Percentiles rank a stretch among this genome's conserved stretches.
phyloP scores from a whole-genome alignment of 2,113 vertebrate genomes.

The Brienomyrus longianalis region DNA sequence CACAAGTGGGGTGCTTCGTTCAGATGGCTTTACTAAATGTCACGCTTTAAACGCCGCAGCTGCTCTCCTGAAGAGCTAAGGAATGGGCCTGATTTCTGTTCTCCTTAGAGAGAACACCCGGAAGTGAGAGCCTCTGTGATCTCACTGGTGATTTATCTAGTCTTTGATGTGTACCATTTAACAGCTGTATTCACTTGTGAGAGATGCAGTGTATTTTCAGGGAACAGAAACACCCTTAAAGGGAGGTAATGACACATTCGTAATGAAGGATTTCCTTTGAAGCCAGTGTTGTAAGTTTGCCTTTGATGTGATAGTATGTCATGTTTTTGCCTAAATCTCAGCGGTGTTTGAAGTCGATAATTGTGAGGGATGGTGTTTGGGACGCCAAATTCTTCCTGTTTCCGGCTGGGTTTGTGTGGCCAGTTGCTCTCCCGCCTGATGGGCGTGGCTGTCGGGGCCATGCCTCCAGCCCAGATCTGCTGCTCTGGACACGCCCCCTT shows the following conservation, averaged over 20 bases:
- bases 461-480: neutral
- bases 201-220: conserved; percentile 6
- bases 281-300: neutral
- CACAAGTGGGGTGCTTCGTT: neutral
- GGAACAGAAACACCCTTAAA: conserved; percentile 3
- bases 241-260: neutral
- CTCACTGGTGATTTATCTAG: neutral
- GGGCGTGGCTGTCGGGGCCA: neutral
- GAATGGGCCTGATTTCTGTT: neutral
- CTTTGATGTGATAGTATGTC: conserved; percentile 19
- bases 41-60: neutral
- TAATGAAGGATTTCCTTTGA: conserved; percentile 18
- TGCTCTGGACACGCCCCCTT: neutral
- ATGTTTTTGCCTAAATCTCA: neutral
- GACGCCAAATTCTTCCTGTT: neutral
- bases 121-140: neutral
- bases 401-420: neutral
- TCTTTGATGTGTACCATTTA: conserved; percentile 17
- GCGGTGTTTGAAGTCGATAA: neutral
- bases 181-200: conserved; percentile 5
- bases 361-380: neutral
- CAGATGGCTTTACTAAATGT: neutral
- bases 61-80: neutral
- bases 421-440: neutral
- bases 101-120: neutral